These are phyloP conservation scores for Amphiprion ocellaris DNA, from an alignment of 2,113 vertebrate genomes.

Conservation along the genomic window DNA sequence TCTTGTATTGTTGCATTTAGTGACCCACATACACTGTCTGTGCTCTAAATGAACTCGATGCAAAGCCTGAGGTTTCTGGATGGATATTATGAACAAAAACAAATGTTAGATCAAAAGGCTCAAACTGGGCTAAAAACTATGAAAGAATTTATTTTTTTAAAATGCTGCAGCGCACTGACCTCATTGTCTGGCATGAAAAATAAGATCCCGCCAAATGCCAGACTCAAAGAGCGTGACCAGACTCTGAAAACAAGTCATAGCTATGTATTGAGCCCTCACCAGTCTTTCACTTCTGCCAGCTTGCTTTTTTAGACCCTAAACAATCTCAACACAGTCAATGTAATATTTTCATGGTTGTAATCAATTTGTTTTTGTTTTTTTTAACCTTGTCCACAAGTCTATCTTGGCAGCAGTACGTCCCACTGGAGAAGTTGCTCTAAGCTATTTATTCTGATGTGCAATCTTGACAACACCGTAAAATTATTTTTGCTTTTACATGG, in stretches of 20 bases:
- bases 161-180: conserved; percentile 25
- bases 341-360: background rate
- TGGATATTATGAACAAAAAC: background rate
- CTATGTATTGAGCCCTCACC: background rate
- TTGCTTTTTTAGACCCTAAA: background rate
- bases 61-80: background rate
- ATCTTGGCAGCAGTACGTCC: background rate
- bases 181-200: conserved; percentile 48
- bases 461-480: conserved; percentile 2
- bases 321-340: background rate
- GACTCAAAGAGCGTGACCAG: conserved; percentile 43
- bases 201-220: conserved; percentile 26
- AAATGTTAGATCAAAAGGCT: conserved; percentile 5
- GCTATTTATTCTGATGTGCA: background rate
- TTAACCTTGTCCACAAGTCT: background rate
- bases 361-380: background rate
- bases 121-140: conserved; percentile 3
- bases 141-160: background rate
- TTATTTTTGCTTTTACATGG: conserved; percentile 9
- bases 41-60: conserved; percentile 1
- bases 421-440: background rate
- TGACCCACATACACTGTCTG: background rate
- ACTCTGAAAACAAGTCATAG: conserved; percentile 47
- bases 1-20: background rate
- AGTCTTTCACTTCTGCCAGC: conserved; percentile 10